These are phyloP conservation scores for Tiphia femorata DNA, from an alignment of 2,888 invertebrate genomes.

Conservation along the genomic window DNA sequence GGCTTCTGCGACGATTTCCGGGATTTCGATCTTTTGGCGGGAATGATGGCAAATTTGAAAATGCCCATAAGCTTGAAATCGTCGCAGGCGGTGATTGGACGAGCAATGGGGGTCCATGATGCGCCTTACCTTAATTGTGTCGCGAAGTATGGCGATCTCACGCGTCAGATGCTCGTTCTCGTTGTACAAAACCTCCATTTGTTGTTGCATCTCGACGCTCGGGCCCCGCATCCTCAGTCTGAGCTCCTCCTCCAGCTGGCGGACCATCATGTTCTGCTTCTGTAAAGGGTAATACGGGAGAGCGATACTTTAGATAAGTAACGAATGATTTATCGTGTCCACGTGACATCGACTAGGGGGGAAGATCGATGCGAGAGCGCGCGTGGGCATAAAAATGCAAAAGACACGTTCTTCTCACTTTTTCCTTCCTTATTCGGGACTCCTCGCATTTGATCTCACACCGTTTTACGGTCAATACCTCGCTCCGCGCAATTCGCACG, in stretches of 20 bases:
- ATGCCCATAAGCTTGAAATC: background rate
- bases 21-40: background rate
- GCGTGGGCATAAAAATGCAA: no score
- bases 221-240: constrained; percentile 90
- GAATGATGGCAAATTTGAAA: background rate
- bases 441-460: no score
- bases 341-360: background rate
- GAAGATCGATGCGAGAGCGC: no score
- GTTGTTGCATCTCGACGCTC: constrained; percentile 91
- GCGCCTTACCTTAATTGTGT: constrained; percentile 86
- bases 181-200: constrained; percentile 90
- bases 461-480: no score
- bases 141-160: constrained; percentile 91
- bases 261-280: constrained; percentile 96
- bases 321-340: background rate
- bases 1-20: background rate
- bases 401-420: no score
- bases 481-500: no score
- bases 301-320: background rate
- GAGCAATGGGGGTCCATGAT: background rate
- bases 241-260: constrained; percentile 93
- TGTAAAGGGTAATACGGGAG: constrained; percentile 68
- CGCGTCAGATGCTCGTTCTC: constrained; percentile 95
- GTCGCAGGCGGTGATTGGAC: background rate
- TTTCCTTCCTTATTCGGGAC: no score